A percentile compares a stretch with the other conserved stretches of the same genome.
These are phyloP conservation scores for Acanthurus lineatus DNA, from an alignment of 2,797 vertebrate species.

Conservation along the genomic window DNA sequence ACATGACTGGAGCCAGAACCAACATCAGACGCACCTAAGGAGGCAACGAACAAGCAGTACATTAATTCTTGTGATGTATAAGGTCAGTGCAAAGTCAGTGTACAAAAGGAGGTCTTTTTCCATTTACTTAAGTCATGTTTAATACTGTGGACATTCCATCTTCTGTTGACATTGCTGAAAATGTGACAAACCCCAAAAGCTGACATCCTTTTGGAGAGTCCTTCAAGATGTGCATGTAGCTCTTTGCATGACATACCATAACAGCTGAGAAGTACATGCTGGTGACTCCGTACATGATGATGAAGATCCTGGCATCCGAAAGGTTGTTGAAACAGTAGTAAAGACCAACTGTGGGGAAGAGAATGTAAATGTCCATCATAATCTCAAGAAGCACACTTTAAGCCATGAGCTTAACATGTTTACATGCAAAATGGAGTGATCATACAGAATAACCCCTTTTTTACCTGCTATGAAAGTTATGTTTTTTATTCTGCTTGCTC, in stretches of 20 bases:
- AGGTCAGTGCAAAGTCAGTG: neutral
- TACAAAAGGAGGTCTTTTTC: neutral
- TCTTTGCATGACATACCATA: slow-evolving; percentile 87
- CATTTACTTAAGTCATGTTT: neutral
- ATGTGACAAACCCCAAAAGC: neutral
- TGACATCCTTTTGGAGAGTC: neutral
- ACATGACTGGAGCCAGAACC: slow-evolving; percentile 98
- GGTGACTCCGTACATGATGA: slow-evolving; percentile 99
- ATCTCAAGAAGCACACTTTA: neutral
- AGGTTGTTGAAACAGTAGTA: slow-evolving; percentile 99
- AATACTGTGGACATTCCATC: neutral
- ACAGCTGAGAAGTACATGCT: slow-evolving; percentile 99
- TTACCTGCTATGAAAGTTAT: neutral
- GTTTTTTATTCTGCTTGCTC: too few species aligned
- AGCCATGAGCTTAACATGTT: neutral
- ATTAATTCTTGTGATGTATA: neutral
- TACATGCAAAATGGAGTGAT: neutral
- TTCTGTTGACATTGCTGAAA: slow-evolving; percentile 10
- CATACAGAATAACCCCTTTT: neutral
- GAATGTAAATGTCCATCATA: slow-evolving; percentile 10
- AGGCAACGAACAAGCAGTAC: neutral
- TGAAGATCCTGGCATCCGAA: slow-evolving; percentile 97
- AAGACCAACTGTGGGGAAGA: slow-evolving; percentile 89
- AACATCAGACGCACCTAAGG: slow-evolving; percentile 96
- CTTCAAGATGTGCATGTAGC: rapidly evolving